Evolutionary conservation across 1,140 invertebrate genomes (phyloP).

Genomic region (Paralvinella palmiformis): DNA sequence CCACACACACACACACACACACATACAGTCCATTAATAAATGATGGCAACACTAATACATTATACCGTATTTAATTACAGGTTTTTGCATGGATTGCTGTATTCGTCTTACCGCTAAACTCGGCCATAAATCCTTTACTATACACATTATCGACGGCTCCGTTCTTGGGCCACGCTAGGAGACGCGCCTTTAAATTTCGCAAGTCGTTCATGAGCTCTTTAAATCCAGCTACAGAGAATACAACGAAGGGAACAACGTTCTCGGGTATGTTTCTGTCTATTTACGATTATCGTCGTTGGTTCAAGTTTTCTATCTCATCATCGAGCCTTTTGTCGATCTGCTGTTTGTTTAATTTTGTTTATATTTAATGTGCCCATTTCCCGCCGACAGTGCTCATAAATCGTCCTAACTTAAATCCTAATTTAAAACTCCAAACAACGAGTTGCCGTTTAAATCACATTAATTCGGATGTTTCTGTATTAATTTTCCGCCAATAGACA

Average conservation of each 20-base stretch:
- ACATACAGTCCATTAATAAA: neutral
- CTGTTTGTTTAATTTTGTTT: no score
- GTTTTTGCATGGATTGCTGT: slow-evolving; percentile 67
- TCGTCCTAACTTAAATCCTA: no score
- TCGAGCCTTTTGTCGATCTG: no score
- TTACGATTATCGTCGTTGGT: neutral
- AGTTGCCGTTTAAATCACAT: no score
- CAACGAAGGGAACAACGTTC: neutral
- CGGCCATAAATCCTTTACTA: slow-evolving; percentile 69
- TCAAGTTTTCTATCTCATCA: neutral
- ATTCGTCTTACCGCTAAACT: slow-evolving; percentile 71
- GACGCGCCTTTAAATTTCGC: neutral
- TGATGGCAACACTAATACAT: no score
- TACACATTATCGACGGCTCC: slow-evolving; percentile 67
- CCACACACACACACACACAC: slow-evolving; percentile 11
- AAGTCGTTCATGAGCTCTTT: slow-evolving; percentile 1
- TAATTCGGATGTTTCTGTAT: no score
- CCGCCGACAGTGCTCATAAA: neutral
- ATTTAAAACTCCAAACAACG: no score
- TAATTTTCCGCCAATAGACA: no score
- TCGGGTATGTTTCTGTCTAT: neutral
- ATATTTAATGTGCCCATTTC: neutral
- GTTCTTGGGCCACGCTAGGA: neutral
- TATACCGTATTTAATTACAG: neutral
- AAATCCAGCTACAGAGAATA: neutral